These are phyloP conservation scores for Plodia interpunctella DNA, from an alignment of 1,140 invertebrate species.

Conservation along the genomic window DNA sequence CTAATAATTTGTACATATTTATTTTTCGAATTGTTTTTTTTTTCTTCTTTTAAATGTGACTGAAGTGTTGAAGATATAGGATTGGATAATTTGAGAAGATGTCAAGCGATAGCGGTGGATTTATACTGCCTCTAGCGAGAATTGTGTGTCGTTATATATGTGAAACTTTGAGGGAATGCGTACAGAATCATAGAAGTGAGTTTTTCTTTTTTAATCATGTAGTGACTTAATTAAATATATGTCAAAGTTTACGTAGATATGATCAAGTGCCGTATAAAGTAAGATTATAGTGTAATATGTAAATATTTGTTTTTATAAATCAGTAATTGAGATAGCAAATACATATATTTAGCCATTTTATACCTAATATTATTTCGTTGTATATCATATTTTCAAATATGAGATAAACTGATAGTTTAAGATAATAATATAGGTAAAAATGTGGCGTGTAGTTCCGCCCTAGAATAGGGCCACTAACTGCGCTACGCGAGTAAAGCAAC, in stretches of 20 bases:
- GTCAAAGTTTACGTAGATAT: neutral
- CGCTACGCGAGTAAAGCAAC: too few relatives aligned
- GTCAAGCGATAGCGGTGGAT: slow-evolving; percentile 49
- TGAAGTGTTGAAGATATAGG: neutral
- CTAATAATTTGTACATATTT: neutral
- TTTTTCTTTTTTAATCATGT: slow-evolving; percentile 15
- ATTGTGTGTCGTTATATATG: slow-evolving; percentile 36
- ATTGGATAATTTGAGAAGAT: slow-evolving; percentile 23
- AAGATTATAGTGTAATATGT: too few relatives aligned
- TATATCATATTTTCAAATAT: too few relatives aligned
- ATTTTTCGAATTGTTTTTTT: neutral
- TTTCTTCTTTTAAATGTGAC: neutral
- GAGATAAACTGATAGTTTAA: too few relatives aligned
- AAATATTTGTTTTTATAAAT: too few relatives aligned
- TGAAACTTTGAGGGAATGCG: slow-evolving; percentile 43
- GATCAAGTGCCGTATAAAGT: too few relatives aligned
- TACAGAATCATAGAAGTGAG: slow-evolving; percentile 34
- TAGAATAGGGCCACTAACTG: too few relatives aligned
- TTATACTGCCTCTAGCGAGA: slow-evolving; percentile 39
- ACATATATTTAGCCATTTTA: too few relatives aligned
- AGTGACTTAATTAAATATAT: neutral
- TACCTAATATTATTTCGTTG: too few relatives aligned
- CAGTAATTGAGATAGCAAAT: too few relatives aligned
- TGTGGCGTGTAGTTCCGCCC: too few relatives aligned
- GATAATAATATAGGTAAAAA: too few relatives aligned